Conservation (phyloP, 1,140 invertebrate species). For the Drosophila nebulosa region DNA sequence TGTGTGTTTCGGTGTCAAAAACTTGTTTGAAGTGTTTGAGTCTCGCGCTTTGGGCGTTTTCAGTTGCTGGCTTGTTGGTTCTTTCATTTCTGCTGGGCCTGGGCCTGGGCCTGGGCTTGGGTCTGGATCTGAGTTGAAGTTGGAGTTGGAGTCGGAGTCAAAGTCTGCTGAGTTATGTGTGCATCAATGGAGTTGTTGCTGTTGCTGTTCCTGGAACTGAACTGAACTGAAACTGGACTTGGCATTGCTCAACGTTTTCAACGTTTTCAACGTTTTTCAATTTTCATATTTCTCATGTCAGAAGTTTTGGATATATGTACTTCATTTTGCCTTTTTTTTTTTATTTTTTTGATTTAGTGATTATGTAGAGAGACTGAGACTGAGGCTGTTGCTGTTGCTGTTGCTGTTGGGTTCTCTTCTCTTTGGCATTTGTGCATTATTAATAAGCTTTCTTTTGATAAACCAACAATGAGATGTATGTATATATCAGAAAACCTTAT, state of each 20-base stretch:
- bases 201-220: conserved; percentile 41
- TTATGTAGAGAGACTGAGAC: conserved; percentile 27
- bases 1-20: conserved; percentile 60
- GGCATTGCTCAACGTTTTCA: conserved; percentile 7
- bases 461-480: conserved; percentile 25
- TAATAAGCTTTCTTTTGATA: conserved; percentile 71
- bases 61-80: conserved; percentile 33
- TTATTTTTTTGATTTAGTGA: conserved; percentile 65
- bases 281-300: conserved; percentile 73
- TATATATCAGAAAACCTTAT: conserved; percentile 26
- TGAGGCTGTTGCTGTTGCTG: background rate
- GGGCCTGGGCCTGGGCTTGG: background rate
- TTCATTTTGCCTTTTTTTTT: background rate
- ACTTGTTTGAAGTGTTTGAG: conserved; percentile 77
- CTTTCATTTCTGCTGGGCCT: background rate
- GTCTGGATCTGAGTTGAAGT: too few relatives aligned
- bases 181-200: conserved; percentile 18
- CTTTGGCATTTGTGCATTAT: conserved; percentile 60
- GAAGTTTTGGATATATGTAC: conserved; percentile 1
- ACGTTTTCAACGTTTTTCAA: conserved; percentile 60
- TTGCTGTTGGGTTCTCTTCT: background rate
- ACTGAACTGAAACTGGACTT: conserved; percentile 12
- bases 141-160: too few relatives aligned
- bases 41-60: conserved; percentile 72
- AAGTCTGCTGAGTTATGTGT: conserved; percentile 38